Percentiles rank a stretch among this genome's conserved stretches.
These are phyloP conservation scores for Calidris pugnax DNA, from an alignment of 2,113 vertebrate genomes.

Conservation along the genomic window DNA sequence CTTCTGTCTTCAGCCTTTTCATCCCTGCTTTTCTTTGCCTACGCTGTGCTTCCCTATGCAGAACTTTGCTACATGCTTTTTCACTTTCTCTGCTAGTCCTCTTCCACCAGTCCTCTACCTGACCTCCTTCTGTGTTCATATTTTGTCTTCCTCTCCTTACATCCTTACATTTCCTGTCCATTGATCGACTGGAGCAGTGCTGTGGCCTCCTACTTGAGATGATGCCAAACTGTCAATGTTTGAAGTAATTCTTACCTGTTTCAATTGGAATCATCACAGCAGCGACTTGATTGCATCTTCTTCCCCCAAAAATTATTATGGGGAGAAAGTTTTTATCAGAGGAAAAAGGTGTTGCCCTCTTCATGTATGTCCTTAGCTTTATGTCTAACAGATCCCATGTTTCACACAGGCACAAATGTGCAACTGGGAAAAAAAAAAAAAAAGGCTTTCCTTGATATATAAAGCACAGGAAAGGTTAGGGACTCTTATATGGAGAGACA, in stretches of 20 bases:
- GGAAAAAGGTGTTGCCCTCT: neutral
- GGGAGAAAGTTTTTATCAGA: neutral
- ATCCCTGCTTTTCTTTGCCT: neutral
- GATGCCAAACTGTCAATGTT: neutral
- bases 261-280: neutral
- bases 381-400: neutral
- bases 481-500: neutral
- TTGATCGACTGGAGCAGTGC: neutral
- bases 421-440: neutral
- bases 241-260: neutral
- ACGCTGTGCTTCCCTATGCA: neutral
- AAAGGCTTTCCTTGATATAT: neutral
- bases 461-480: neutral
- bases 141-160: neutral
- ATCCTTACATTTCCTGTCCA: neutral
- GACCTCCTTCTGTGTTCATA: neutral
- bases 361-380: neutral
- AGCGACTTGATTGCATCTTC: neutral
- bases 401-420: neutral
- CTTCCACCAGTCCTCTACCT: neutral
- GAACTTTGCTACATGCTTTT: neutral
- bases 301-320: neutral
- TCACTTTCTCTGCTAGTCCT: neutral
- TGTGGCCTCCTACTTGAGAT: neutral
- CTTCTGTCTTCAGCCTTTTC: neutral